Evolutionary conservation across 2,113 vertebrate genomes (phyloP), one percentile per base, ranked within the genome.

Genomic region (Ctenomys sociabilis): DNA sequence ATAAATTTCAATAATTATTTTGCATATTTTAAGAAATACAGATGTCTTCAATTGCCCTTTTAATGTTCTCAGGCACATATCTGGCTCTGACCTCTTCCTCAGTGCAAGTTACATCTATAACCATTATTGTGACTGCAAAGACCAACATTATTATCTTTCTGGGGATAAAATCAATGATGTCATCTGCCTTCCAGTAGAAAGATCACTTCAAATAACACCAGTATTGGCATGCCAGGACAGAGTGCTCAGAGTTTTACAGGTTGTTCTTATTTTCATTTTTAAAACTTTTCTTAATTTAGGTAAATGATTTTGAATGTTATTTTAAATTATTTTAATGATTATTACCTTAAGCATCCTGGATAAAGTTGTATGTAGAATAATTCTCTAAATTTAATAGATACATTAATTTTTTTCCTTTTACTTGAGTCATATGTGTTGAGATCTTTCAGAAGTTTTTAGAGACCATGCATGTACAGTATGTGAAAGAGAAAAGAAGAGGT

Each of bases 141-240:
- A 99, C 97, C 99, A 99, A 86, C 98, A 99, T 98, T 99, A 99
- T 93, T 99, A 99, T 97, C 98, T 99, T 0, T 99, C 99, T 4
- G 99, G 99, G 96, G 99, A 99, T 98, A 99, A 99, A 98, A 99
- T 99, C 98, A 99, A 99, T n/a, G 99, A 99, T 43, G 98, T 99
- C n/a, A 98, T 99, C 85, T 99, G 99, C 97, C 98, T 99, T 95
- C 99, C 99, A 1, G 98, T 98, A 2, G 99, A 99, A 93, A 99
- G 98, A 91, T 84, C 99, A 77, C 97, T 98, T 37, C 97, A 95
- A 11, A 98, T 98, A 2, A 97, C 98, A 2, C 99, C 99, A 0
- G 97, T 99, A 8, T 97, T 99, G 83, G 99, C 99, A 0, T 99
- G 99, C 96, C 99, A 99, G 96, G 99, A 99, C 97, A 98, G 99